A percentile compares a stretch with the other conserved stretches of the same genome.
Conservation (phyloP, 2,797 vertebrate species). For the Chelonia mydas region DNA sequence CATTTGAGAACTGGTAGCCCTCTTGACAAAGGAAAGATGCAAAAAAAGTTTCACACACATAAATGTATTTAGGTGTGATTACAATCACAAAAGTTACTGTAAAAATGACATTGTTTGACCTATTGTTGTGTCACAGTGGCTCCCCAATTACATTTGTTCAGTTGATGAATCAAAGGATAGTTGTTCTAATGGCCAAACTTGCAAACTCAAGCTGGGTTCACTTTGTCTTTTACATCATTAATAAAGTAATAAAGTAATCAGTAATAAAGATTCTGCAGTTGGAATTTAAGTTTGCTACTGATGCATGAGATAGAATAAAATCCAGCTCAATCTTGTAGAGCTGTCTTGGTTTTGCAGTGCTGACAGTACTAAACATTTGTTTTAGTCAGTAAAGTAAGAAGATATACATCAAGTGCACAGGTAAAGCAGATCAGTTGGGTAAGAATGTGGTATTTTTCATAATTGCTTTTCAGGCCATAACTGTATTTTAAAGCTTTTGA, state of each 20-base stretch:
- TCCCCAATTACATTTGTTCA: fast-evolving
- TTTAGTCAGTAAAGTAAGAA: constrained; percentile 35
- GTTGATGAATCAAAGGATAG: not conserved
- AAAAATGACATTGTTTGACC: not conserved
- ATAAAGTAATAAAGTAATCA: too few species aligned
- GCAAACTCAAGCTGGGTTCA: not conserved
- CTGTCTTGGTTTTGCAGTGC: not conserved
- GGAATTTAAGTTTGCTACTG: not conserved
- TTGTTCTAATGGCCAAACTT: not conserved
- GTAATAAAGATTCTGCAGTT: constrained; percentile 23
- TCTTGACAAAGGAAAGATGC: not conserved
- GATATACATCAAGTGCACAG: not conserved
- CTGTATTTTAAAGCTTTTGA: constrained; percentile 6
- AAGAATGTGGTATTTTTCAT: constrained; percentile 1
- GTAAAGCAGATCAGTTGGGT: not conserved
- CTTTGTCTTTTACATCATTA: not conserved
- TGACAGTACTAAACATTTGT: not conserved
- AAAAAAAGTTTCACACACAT: not conserved
- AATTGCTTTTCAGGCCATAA: not conserved
- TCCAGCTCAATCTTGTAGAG: not conserved
- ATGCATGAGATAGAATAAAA: constrained; percentile 23
- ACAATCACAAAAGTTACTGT: not conserved
- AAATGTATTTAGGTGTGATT: not conserved
- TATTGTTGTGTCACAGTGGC: fast-evolving
- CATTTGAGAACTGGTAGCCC: not conserved